Conservation (phyloP, 2,113 vertebrate genomes). For the Thermophis baileyi region DNA sequence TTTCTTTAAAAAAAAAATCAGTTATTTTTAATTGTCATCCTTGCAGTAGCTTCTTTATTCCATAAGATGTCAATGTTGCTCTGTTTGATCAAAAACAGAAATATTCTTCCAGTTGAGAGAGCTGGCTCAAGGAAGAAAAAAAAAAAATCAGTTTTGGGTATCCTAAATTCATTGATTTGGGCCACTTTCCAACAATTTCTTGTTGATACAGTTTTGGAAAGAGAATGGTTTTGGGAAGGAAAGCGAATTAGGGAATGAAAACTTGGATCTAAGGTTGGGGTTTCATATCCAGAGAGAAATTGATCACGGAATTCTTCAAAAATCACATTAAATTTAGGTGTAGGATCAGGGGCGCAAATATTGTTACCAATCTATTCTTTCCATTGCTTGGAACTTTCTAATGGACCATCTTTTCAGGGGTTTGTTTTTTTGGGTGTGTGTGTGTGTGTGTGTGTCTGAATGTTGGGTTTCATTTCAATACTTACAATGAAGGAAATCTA, state of each 20-base stretch:
- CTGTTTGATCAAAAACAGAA: neutral
- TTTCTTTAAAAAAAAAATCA: neutral
- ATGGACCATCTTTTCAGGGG: neutral
- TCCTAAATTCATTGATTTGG: neutral
- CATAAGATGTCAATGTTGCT: slow-evolving; percentile 46
- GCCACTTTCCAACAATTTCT: neutral
- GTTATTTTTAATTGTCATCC: neutral
- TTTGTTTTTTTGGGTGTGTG: neutral
- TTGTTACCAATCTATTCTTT: neutral
- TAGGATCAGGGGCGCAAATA: neutral
- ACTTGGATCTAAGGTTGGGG: neutral
- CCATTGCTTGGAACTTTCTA: neutral
- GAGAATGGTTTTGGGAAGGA: neutral
- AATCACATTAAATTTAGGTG: neutral
- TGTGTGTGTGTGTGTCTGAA: neutral
- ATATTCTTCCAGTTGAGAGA: neutral
- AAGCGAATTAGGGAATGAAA: neutral
- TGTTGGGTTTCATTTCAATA: neutral
- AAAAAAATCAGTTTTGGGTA: neutral
- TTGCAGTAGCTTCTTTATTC: slow-evolving; percentile 13
- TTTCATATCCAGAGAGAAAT: neutral
- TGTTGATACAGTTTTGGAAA: neutral
- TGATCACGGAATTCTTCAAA: neutral
- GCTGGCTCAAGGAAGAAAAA: neutral
- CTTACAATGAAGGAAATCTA: neutral